These are phyloP conservation scores for Macaria notata DNA, from an alignment of 2,888 invertebrate genomes.

Conservation along the genomic window DNA sequence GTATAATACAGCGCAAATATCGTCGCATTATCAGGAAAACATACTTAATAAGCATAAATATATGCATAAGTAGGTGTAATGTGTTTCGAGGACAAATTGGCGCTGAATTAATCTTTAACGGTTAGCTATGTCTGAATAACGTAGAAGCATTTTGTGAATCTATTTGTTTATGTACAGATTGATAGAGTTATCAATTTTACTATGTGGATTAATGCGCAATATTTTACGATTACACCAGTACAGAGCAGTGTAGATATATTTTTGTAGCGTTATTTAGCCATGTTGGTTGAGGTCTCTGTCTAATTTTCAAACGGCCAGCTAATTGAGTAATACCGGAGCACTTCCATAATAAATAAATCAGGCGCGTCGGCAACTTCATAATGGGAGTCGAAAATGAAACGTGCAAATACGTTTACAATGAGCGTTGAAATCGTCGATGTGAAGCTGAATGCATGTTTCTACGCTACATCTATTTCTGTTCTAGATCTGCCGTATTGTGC, in stretches of 20 bases:
- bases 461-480: constrained; percentile 19
- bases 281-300: background rate
- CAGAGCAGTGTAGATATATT: no score
- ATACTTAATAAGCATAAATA: constrained; percentile 35
- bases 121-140: background rate
- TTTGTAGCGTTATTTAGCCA: background rate
- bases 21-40: constrained; percentile 47
- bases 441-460: constrained; percentile 23
- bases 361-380: constrained; percentile 22
- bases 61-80: constrained; percentile 36
- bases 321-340: constrained; percentile 34
- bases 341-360: constrained; percentile 15
- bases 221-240: background rate
- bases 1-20: constrained; percentile 39
- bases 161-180: background rate
- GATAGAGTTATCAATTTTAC: background rate
- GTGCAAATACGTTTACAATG: constrained; percentile 26
- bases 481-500: constrained; percentile 59
- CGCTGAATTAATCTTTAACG: constrained; percentile 35
- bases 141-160: constrained; percentile 11
- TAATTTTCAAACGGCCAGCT: constrained; percentile 10
- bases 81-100: constrained; percentile 48
- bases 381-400: constrained; percentile 29
- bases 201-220: background rate
- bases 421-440: constrained; percentile 21